Conservation (phyloP, 2,797 vertebrate genomes). For the Esox masquinongy region DNA sequence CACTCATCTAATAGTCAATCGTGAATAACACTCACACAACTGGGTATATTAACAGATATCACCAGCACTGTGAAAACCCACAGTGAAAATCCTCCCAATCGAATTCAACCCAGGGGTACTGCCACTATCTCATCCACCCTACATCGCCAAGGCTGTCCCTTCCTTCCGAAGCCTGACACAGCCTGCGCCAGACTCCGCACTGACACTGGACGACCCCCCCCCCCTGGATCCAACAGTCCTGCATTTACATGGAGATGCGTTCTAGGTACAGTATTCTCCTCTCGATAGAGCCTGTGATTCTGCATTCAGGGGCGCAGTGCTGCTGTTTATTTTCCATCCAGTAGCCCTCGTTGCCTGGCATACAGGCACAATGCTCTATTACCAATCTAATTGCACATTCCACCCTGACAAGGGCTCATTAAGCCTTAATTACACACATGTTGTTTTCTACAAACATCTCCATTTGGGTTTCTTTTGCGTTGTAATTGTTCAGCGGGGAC, state of each 20-base stretch:
- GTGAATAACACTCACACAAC: too few species aligned
- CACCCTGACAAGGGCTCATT: slow-evolving; percentile 99
- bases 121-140: slow-evolving; percentile 25
- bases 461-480: slow-evolving; percentile 91
- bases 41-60: background rate
- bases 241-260: too few species aligned
- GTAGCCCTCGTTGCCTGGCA: slow-evolving; percentile 76
- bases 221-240: slow-evolving; percentile 57
- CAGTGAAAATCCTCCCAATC: background rate
- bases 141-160: slow-evolving; percentile 13
- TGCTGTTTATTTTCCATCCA: slow-evolving; percentile 70
- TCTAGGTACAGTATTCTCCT: slow-evolving; percentile 34
- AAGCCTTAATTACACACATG: slow-evolving; percentile 99
- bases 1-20: background rate
- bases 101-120: background rate
- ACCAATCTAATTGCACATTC: slow-evolving; percentile 98
- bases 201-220: slow-evolving; percentile 43
- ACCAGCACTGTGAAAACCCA: background rate
- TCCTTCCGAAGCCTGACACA: background rate
- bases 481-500: slow-evolving; percentile 91
- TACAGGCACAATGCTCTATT: slow-evolving; percentile 79
- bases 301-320: slow-evolving; percentile 63
- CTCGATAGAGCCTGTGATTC: slow-evolving; percentile 56
- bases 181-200: slow-evolving; percentile 15
- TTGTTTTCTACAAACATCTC: slow-evolving; percentile 99